Evolutionary conservation across 2,113 vertebrate genomes (phyloP), one percentile per base, ranked within the genome.

Genomic region (Falcunculus frontatus): DNA sequence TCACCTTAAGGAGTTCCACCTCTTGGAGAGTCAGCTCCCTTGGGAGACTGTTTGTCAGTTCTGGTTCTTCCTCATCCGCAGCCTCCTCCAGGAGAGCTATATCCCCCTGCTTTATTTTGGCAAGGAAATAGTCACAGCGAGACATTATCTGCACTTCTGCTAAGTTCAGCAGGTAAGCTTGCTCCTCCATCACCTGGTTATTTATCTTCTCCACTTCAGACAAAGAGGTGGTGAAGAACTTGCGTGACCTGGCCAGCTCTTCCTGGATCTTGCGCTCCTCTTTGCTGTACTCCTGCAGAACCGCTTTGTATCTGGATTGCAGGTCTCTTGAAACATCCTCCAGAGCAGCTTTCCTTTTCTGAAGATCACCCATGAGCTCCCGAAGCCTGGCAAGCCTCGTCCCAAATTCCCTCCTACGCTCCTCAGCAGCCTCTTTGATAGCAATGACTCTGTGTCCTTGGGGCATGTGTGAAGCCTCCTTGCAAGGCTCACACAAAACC

Each of bases 141-240:
- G 99, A 99, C 90, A 99, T 98, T 5, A 99, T 98, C 98, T 99
- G 99, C 70, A 99, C 99, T 95, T 99, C 99, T 2, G 99, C 99
- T 10, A 99, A 98, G 97, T 99, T 99, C 18, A 99, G 98, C 55
- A 99, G 98, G 89, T 99, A 99, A 3, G 98, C 98, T 92, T 99
- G 99, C 73, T 99, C 99, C 93, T 99, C 99, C 70, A 99, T 97
- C 47, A 98, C 97, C 52, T 99, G 99, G 11, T 97, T 98, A 55
- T 99, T 99, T 39, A 98, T 95, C 89, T 99, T 99, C 90, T 99
- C 99, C 12, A 99, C 98, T 90, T 99, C 99, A 2, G 98, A 97
- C 97, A 99, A 87, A 30, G 99, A 98, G 29, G 98, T 95, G 1
- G 98, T 97, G 93, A 99, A 99, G 55, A 98, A 98, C 89, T 98